phyloP scores from a whole-genome alignment of 2,797 vertebrate species.

The Anguilla marmorata region DNA sequence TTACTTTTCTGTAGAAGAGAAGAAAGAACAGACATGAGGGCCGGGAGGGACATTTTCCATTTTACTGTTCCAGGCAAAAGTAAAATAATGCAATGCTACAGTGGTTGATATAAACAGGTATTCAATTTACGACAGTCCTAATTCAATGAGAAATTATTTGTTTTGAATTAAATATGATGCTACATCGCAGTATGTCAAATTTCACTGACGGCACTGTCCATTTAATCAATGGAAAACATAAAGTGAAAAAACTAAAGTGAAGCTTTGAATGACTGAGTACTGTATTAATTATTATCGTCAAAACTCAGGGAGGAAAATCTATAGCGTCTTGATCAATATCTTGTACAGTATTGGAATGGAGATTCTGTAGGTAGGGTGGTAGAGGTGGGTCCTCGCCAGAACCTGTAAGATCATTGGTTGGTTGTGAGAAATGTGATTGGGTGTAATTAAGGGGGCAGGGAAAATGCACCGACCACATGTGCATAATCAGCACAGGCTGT shows the following conservation, averaged over 20 bases:
- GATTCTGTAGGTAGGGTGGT: background rate
- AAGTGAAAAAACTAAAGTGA: background rate
- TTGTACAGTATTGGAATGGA: background rate
- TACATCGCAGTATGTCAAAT: background rate
- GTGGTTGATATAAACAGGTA: slow-evolving; percentile 16
- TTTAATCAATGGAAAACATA: background rate
- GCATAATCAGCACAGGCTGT: slow-evolving; percentile 40
- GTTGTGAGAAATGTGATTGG: background rate
- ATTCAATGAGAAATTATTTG: background rate
- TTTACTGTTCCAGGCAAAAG: slow-evolving; percentile 19
- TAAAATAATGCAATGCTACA: slow-evolving; percentile 17
- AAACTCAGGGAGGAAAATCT: background rate
- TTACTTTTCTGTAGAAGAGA: slow-evolving; percentile 45
- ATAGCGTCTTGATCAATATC: background rate
- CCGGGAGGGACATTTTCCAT: background rate
- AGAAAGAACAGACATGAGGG: slow-evolving; percentile 29
- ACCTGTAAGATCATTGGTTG: slow-evolving; percentile 11
- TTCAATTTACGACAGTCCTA: background rate
- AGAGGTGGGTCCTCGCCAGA: background rate
- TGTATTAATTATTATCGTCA: slow-evolving; percentile 19
- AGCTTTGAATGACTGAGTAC: background rate
- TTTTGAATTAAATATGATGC: background rate
- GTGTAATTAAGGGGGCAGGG: background rate
- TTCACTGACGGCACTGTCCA: background rate
- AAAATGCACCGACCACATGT: background rate